Evolutionary conservation across 2,888 invertebrate species (phyloP), one percentile per base, ranked within the genome.

Genomic region (Erynnis tages): DNA sequence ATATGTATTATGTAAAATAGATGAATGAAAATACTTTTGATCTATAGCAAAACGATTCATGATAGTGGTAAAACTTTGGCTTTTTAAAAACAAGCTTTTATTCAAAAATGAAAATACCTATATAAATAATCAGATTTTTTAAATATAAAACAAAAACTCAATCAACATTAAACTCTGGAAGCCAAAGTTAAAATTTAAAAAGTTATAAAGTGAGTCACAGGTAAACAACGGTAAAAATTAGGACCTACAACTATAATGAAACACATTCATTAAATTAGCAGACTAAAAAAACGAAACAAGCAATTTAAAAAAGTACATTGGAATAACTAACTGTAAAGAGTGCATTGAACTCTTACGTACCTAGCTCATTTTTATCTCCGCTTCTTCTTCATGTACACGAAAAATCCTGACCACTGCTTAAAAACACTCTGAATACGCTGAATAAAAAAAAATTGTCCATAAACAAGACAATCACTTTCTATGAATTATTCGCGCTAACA

Each of bases 321-420:
- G 25, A 35, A 10, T 16, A 46, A 37, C 2, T 38, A 47, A 14
- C 29, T 38, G 23, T 27, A 27, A 37, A 30, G n/a, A 21, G 21
- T 38, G 23, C 47, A 23, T 14, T 30, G 14, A 48, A 38, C 30
- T 48, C 38, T 47, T n/a, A 40, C 40, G 16, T 27, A 40, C 40
- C 32, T 32, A 13, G 4, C 40, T 14, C n/a, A 14, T 40, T 19
- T n/a, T 19, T 40, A 10, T 40, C 16, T 23, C 6, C 10, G 8
- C 25, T 27, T 10, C n/a, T 6, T 41, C 37, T 13, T 13, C 4
- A 23, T 23, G 1, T 16, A 5, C 1, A 16, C 3, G 32, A 14
- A 7, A n/a, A 11, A 13, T 8, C 29, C 11, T 11, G 7, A 10
- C n/a, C 29, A 19, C 16, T 11, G 14, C 6, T 14, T 25, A 6